Evolutionary conservation across 2,113 vertebrate species (phyloP).

Genomic region (Spermophilus dauricus): DNA sequence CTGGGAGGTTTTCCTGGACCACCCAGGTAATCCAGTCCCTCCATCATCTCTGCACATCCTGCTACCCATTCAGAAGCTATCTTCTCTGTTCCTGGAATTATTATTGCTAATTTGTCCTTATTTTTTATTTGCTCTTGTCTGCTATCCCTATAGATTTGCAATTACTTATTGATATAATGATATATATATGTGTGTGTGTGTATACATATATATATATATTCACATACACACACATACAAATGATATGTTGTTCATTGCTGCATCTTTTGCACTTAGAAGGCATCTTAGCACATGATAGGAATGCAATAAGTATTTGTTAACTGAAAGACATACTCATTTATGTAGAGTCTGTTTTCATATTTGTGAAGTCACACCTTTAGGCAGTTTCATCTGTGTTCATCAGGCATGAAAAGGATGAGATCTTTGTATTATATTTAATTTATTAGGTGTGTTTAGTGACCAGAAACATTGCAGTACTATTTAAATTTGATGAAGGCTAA

Average conservation of each 20-base stretch:
- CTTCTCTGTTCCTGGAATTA: background rate
- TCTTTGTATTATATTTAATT: slow-evolving; percentile 3
- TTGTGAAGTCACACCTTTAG: background rate
- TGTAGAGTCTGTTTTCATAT: background rate
- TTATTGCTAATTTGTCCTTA: background rate
- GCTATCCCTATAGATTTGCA: background rate
- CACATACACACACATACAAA: too few relatives aligned
- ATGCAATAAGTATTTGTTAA: slow-evolving; percentile 17
- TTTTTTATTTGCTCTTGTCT: slow-evolving; percentile 2
- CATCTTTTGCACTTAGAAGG: background rate
- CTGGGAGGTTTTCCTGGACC: background rate
- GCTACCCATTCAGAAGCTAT: background rate
- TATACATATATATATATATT: too few relatives aligned
- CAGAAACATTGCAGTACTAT: background rate
- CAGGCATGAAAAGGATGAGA: background rate
- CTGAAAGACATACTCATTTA: background rate
- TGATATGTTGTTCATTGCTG: background rate
- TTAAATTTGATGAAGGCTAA: slow-evolving; percentile 4
- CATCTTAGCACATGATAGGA: background rate
- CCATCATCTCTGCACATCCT: background rate
- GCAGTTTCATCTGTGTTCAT: background rate
- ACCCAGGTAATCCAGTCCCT: background rate
- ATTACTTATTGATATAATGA: background rate
- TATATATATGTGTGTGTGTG: too few relatives aligned
- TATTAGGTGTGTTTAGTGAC: background rate